These are phyloP conservation scores for Eumaeus atala DNA, from an alignment of 1,140 invertebrate species.

Conservation along the genomic window DNA sequence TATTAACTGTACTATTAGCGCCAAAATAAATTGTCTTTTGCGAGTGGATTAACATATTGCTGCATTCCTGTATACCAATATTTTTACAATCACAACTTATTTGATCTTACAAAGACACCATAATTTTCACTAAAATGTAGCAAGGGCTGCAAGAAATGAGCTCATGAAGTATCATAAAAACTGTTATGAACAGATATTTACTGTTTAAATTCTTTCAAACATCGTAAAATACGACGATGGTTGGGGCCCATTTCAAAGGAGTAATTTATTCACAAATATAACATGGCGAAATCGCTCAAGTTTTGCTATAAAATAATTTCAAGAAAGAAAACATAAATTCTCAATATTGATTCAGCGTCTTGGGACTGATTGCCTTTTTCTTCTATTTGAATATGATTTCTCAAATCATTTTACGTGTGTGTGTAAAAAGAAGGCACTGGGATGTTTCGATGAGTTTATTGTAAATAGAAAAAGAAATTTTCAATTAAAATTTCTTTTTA, in stretches of 20 bases:
- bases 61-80: too few relatives aligned
- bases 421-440: too few relatives aligned
- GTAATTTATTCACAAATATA: conserved; percentile 15
- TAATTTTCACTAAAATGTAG: too few relatives aligned
- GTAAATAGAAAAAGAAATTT: not conserved
- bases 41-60: too few relatives aligned
- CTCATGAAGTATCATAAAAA: conserved; percentile 8
- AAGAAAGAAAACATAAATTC: conserved; percentile 4
- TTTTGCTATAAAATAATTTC: conserved; percentile 12
- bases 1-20: too few relatives aligned
- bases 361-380: conserved; percentile 3
- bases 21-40: too few relatives aligned
- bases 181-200: conserved; percentile 15
- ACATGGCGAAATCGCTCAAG: conserved; percentile 4
- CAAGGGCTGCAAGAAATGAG: not conserved
- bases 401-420: too few relatives aligned
- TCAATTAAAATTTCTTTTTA: conserved; percentile 1
- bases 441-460: too few relatives aligned
- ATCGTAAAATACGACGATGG: conserved; percentile 9
- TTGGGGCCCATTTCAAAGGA: conserved; percentile 8
- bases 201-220: conserved; percentile 14
- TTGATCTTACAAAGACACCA: too few relatives aligned
- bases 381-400: too few relatives aligned
- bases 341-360: not conserved
- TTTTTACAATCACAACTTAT: too few relatives aligned